These are phyloP conservation scores for Xyrauchen texanus DNA, from an alignment of 2,113 vertebrate genomes.

Conservation along the genomic window DNA sequence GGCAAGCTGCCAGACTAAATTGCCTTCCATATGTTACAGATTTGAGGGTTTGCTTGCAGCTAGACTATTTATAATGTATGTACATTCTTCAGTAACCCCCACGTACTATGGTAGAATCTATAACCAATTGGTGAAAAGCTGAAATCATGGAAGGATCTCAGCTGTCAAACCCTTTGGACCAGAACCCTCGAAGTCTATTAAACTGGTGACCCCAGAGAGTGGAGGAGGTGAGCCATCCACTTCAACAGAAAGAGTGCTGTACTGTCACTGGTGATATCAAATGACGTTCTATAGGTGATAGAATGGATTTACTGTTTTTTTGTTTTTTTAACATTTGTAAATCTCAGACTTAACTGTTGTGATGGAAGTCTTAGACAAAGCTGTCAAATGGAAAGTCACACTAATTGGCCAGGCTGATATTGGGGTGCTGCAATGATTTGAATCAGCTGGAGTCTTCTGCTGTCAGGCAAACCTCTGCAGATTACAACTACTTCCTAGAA, in stretches of 20 bases:
- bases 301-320: neutral
- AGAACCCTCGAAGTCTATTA: neutral
- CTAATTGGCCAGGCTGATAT: neutral
- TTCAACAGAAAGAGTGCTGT: neutral
- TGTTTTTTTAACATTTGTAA: neutral
- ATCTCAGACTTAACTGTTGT: neutral
- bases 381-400: neutral
- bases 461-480: neutral
- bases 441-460: neutral
- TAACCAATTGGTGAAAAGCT: too few species aligned
- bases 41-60: too few species aligned
- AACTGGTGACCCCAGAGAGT: neutral
- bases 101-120: neutral
- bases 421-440: neutral
- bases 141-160: neutral
- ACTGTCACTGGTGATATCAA: neutral
- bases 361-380: neutral
- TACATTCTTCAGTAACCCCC: too few species aligned
- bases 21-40: too few species aligned
- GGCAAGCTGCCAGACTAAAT: too few species aligned
- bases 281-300: neutral
- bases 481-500: neutral
- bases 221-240: neutral
- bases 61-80: too few species aligned
- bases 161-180: too few species aligned